Conservation (phyloP, 2,797 vertebrate species). For the Enteromius argenteus region DNA sequence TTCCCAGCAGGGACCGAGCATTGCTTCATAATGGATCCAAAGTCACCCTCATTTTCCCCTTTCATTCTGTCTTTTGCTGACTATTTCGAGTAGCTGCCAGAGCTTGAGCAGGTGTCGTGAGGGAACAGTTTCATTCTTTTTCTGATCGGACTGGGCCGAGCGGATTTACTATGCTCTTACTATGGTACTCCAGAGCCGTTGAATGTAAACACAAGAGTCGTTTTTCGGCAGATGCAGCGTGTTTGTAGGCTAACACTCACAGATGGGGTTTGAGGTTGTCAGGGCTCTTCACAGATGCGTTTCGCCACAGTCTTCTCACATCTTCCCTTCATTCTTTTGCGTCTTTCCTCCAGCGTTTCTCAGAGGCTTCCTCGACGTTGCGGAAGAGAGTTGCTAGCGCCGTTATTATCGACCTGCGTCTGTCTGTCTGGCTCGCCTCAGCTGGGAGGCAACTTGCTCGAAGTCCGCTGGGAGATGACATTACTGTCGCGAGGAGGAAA, state of each 20-base stretch:
- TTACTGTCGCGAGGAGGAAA: conserved; percentile 53
- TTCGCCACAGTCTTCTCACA: conserved; percentile 49
- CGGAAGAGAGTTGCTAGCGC: conserved; percentile 35
- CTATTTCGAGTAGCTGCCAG: conserved; percentile 45
- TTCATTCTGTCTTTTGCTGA: conserved; percentile 39
- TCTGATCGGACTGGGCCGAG: conserved; percentile 42
- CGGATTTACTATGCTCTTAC: conserved; percentile 33
- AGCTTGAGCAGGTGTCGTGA: conserved; percentile 35
- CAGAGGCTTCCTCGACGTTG: conserved; percentile 7
- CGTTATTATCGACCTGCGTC: conserved; percentile 54
- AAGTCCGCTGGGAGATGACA: conserved; percentile 51
- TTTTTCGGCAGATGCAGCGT: neutral
- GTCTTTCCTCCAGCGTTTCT: conserved; percentile 26
- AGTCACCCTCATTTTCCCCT: conserved; percentile 42
- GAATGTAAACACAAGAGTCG: neutral
- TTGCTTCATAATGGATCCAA: conserved; percentile 51
- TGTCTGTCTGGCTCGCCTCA: conserved; percentile 40
- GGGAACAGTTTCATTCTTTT: conserved; percentile 39
- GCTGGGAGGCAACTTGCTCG: conserved; percentile 28
- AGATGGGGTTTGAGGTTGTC: conserved; percentile 19
- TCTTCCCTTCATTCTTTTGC: conserved; percentile 1
- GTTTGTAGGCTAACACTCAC: neutral
- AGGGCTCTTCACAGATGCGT: conserved; percentile 10
- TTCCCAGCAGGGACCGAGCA: conserved; percentile 43
- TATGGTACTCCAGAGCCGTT: conserved; percentile 27